Conservation (phyloP, 2,113 vertebrate species). For the Periophthalmus modestus region DNA sequence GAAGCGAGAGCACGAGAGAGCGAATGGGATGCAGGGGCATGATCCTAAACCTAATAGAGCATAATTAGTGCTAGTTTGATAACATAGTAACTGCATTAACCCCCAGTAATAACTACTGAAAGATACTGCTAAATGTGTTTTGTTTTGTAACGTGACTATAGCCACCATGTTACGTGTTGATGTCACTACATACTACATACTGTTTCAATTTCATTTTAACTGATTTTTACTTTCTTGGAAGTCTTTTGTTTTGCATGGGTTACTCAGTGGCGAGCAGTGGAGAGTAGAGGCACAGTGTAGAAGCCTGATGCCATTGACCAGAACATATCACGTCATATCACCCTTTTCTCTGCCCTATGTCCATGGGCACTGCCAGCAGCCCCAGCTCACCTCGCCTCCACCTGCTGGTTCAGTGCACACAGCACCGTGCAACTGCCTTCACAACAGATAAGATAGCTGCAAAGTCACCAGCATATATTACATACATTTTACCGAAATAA, state of each 20-base stretch:
- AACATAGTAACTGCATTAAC: slow-evolving; percentile 65
- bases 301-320: slow-evolving; percentile 50
- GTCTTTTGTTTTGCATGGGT: slow-evolving; percentile 74
- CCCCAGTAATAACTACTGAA: slow-evolving; percentile 46
- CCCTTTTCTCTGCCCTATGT: slow-evolving; percentile 28
- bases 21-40: slow-evolving; percentile 75
- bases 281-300: slow-evolving; percentile 56
- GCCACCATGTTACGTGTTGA: slow-evolving; percentile 43
- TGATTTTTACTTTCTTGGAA: slow-evolving; percentile 59
- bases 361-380: slow-evolving; percentile 41
- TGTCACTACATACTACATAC: slow-evolving; percentile 58
- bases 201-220: slow-evolving; percentile 51
- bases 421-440: slow-evolving; percentile 23
- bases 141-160: slow-evolving; percentile 42
- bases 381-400: slow-evolving; percentile 51
- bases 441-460: slow-evolving; percentile 41
- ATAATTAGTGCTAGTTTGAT: slow-evolving; percentile 64
- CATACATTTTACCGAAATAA: neutral
- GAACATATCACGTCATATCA: slow-evolving; percentile 41
- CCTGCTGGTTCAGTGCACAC: slow-evolving; percentile 56
- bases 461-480: slow-evolving; percentile 19
- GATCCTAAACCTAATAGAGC: slow-evolving; percentile 61
- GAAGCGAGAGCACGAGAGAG: slow-evolving; percentile 71
- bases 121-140: slow-evolving; percentile 40
- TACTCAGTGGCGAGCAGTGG: slow-evolving; percentile 66